Evolutionary conservation across 2,797 vertebrate species (phyloP).

Genomic region (Rhinoraja longicauda): DNA sequence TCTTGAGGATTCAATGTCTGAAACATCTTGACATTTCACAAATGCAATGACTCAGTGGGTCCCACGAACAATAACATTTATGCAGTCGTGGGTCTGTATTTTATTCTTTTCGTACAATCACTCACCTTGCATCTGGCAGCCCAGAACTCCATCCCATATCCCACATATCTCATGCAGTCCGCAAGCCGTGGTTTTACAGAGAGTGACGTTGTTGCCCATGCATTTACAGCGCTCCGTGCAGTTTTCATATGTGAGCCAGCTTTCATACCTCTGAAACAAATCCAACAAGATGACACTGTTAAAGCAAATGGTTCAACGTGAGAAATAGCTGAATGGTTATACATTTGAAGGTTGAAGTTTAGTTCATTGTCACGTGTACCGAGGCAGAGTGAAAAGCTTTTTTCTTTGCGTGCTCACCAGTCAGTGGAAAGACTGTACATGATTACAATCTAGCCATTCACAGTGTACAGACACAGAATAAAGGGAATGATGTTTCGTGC

Average conservation of each 20-base stretch:
- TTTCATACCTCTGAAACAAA: slow-evolving; percentile 61
- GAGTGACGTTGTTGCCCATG: slow-evolving; percentile 50
- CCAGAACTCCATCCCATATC: slow-evolving; percentile 67
- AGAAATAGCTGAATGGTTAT: background rate
- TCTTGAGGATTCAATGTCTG: too few species aligned
- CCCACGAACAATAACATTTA: too few species aligned
- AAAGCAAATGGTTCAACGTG: background rate
- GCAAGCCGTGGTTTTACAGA: slow-evolving; percentile 70
- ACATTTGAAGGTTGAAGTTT: background rate
- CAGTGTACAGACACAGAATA: too few species aligned
- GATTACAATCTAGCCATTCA: too few species aligned
- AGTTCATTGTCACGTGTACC: too few species aligned
- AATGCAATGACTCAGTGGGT: too few species aligned
- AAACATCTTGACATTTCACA: too few species aligned
- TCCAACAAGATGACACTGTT: background rate
- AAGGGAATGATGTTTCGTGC: too few species aligned
- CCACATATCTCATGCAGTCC: slow-evolving; percentile 70
- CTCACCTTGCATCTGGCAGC: slow-evolving; percentile 71
- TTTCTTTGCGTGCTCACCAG: too few species aligned
- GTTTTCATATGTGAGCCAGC: slow-evolving; percentile 65
- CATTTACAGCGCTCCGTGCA: slow-evolving; percentile 75
- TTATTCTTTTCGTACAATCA: background rate
- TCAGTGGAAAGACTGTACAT: too few species aligned
- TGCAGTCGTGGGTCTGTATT: background rate
- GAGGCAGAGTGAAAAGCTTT: too few species aligned